Evolutionary conservation across 2,797 vertebrate species (phyloP), one percentile per base, ranked within the genome.

Genomic region (Lacerta agilis): DNA sequence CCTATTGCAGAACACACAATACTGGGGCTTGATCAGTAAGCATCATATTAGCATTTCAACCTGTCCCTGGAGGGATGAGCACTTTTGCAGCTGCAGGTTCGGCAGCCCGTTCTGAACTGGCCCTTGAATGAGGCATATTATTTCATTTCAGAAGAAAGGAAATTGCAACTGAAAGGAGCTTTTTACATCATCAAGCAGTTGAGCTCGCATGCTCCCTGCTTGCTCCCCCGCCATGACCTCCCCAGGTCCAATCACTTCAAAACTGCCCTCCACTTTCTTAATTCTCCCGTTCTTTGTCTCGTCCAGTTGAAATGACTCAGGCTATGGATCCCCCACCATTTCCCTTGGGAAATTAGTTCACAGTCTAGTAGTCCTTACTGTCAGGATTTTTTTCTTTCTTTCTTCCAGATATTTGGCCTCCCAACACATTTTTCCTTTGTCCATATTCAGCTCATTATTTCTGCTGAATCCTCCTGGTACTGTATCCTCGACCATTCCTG

Each of bases 341-440:
- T 93, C 94, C 95, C 92, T 0, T 92, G 95, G 94, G 94, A 96
- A 95, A 95, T 94, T 90, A 95, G 61, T 92, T 92, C 93, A 95
- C 83, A 94, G 94, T 93, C 95, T 95, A 90, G 93, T 95, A 92
- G 91, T 92, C 89, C 64, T 90, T 75, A 91, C 25, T 64, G 92
- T 87, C 90, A 89, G 91, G 94, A 95, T 93, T 94, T 94, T 94
- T 94, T 45, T 43, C 61, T 94, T 94, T 89, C 73, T 94, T 45
- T 33, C 61, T 94, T 94, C 90, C 73, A 93, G 90, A 91, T 94
- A 92, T 94, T 92, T 94, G 93, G 88, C 94, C 93, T 95, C 91
- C 61, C 92, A 91, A 81, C 91, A 91, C 41, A 55, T 87, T 94
- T 95, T 94, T 92, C 82, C 85, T 95, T 95, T 95, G 94, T 95